phyloP scores from a whole-genome alignment of 2,113 vertebrate genomes.

The Malurus elegans region DNA sequence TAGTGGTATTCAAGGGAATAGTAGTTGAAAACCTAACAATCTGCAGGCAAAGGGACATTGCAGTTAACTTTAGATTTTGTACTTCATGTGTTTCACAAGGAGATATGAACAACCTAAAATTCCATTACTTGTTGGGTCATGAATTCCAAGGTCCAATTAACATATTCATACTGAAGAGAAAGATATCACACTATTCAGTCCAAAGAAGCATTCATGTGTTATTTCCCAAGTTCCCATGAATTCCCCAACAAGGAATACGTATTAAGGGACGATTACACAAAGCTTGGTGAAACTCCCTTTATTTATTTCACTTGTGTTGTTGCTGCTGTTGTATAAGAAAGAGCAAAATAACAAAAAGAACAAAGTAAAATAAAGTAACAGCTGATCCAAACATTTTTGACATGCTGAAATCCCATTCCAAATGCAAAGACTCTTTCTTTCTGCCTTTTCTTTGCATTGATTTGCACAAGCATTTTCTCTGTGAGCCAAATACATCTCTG shows the following conservation, averaged over 20 bases:
- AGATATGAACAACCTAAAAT: not conserved
- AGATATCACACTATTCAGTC: not conserved
- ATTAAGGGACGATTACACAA: constrained; percentile 50
- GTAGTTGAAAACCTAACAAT: not conserved
- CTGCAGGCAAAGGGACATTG: not conserved
- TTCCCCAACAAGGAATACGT: not conserved
- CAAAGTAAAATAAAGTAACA: constrained; percentile 59
- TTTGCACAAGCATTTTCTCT: constrained; percentile 34
- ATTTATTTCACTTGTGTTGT: constrained; percentile 70
- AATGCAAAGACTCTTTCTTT: constrained; percentile 21
- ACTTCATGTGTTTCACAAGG: not conserved
- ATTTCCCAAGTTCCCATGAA: not conserved
- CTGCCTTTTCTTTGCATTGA: constrained; percentile 39
- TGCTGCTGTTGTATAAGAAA: constrained; percentile 63
- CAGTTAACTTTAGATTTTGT: not conserved
- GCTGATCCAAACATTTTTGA: constrained; percentile 56
- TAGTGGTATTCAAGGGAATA: not conserved
- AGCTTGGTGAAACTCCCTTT: constrained; percentile 69
- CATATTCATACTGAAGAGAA: not conserved
- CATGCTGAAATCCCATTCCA: not conserved
- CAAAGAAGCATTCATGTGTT: not conserved
- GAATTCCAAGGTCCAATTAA: not conserved
- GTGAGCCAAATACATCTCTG: constrained; percentile 60
- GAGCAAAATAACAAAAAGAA: constrained; percentile 68
- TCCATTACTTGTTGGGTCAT: not conserved